These are phyloP conservation scores for Arothron firmamentum DNA, from an alignment of 2,113 vertebrate genomes.

Conservation along the genomic window DNA sequence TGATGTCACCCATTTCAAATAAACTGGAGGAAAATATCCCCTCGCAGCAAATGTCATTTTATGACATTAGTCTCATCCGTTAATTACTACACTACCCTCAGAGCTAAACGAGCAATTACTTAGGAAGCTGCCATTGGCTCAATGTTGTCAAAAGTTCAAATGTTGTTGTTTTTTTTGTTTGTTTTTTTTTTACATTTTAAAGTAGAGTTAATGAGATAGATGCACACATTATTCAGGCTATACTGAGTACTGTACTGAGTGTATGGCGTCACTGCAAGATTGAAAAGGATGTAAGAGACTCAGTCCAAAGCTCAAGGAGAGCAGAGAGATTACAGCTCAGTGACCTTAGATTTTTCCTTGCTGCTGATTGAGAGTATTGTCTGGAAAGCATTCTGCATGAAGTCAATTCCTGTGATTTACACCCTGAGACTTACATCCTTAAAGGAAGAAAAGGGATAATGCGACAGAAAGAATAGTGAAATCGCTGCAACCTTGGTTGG, in stretches of 20 bases:
- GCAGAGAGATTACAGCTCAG: slow-evolving; percentile 46
- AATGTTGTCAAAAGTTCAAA: slow-evolving; percentile 14
- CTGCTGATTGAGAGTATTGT: slow-evolving; percentile 60
- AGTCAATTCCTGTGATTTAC: slow-evolving; percentile 49
- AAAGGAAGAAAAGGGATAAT: slow-evolving; percentile 61
- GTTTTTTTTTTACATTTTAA: slow-evolving; percentile 4
- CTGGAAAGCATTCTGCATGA: slow-evolving; percentile 59
- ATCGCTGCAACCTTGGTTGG: slow-evolving; percentile 40
- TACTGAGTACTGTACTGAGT: slow-evolving; percentile 28
- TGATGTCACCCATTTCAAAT: slow-evolving; percentile 50
- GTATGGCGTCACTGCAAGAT: slow-evolving; percentile 28
- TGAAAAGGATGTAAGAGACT: slow-evolving; percentile 18
- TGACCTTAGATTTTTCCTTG: slow-evolving; percentile 49
- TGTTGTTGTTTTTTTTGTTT: slow-evolving; percentile 20
- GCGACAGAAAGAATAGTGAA: slow-evolving; percentile 54
- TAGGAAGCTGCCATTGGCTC: slow-evolving; percentile 38
- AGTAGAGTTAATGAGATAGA: slow-evolving; percentile 10
- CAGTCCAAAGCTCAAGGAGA: slow-evolving; percentile 19
- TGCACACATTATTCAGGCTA: not conserved
- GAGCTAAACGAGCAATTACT: slow-evolving; percentile 59
- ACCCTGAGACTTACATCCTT: slow-evolving; percentile 52
- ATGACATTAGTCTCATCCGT: slow-evolving; percentile 59
- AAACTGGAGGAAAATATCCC: slow-evolving; percentile 41
- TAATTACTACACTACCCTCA: slow-evolving; percentile 56
- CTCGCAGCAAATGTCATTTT: slow-evolving; percentile 47